Conservation (phyloP, 2,797 vertebrate species). For the Huso huso region DNA sequence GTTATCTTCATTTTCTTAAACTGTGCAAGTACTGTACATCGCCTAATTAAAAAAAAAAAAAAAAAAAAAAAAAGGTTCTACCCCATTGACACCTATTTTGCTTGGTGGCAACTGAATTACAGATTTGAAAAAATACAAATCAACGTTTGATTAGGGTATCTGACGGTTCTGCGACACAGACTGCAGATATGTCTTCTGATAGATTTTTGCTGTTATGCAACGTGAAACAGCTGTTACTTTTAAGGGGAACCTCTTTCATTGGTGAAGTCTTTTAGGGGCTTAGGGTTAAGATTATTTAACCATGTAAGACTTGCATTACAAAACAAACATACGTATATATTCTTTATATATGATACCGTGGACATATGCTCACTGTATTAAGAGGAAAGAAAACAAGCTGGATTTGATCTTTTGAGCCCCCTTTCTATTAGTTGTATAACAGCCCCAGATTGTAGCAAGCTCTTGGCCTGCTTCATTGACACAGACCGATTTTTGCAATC, state of each 20-base stretch:
- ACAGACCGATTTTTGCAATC: neutral
- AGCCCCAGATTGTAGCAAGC: slow-evolving; percentile 13
- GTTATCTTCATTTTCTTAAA: neutral
- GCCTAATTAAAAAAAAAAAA: too few species aligned
- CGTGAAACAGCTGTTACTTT: neutral
- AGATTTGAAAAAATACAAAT: slow-evolving; percentile 2
- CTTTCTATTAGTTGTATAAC: slow-evolving; percentile 8
- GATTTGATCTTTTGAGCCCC: neutral
- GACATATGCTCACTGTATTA: neutral
- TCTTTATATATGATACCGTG: neutral
- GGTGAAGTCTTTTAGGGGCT: neutral
- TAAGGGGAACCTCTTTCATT: neutral
- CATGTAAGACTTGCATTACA: neutral
- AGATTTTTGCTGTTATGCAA: neutral
- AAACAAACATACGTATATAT: neutral
- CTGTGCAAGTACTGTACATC: too few species aligned
- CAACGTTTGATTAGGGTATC: neutral
- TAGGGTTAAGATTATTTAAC: neutral
- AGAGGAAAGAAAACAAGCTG: neutral
- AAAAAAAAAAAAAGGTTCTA: too few species aligned
- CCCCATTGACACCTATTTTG: too few species aligned
- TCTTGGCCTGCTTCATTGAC: neutral
- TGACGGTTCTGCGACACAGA: neutral
- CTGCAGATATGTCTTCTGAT: neutral
- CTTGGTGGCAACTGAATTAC: neutral